phyloP scores from a whole-genome alignment of 1,140 invertebrate genomes.

The Thaumetopoea pityocampa region DNA sequence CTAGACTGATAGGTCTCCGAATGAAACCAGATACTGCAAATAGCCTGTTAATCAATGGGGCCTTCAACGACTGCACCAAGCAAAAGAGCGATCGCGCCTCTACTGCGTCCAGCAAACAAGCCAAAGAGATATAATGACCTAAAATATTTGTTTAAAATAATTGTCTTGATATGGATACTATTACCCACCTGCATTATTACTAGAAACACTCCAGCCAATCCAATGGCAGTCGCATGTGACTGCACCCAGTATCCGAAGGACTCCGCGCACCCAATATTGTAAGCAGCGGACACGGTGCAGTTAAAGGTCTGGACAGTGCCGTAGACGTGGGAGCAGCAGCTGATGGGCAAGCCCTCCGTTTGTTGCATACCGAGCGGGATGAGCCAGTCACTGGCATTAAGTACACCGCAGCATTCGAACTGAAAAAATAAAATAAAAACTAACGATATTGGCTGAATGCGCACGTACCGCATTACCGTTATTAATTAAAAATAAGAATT shows the following conservation, averaged over 20 bases:
- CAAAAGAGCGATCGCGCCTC: too few relatives aligned
- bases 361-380: conserved; percentile 21
- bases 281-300: conserved; percentile 50
- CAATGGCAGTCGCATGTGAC: conserved; percentile 82
- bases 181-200: conserved; percentile 83
- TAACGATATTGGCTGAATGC: conserved; percentile 2
- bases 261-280: conserved; percentile 77
- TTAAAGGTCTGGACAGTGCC: conserved; percentile 61
- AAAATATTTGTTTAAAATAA: too few relatives aligned
- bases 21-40: too few relatives aligned
- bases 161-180: too few relatives aligned
- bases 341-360: conserved; percentile 73
- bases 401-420: conserved; percentile 85
- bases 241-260: conserved; percentile 79
- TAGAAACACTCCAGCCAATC: conserved; percentile 84
- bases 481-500: too few relatives aligned
- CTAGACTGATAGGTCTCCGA: too few relatives aligned
- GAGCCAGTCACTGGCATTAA: conserved; percentile 79
- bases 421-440: conserved; percentile 50
- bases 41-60: too few relatives aligned
- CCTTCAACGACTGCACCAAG: too few relatives aligned
- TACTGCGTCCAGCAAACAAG: too few relatives aligned
- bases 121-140: background rate
- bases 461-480: too few relatives aligned
- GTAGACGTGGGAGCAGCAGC: conserved; percentile 77